Evolutionary conservation across 2,797 vertebrate genomes (phyloP).

Genomic region (Myripristis murdjan): DNA sequence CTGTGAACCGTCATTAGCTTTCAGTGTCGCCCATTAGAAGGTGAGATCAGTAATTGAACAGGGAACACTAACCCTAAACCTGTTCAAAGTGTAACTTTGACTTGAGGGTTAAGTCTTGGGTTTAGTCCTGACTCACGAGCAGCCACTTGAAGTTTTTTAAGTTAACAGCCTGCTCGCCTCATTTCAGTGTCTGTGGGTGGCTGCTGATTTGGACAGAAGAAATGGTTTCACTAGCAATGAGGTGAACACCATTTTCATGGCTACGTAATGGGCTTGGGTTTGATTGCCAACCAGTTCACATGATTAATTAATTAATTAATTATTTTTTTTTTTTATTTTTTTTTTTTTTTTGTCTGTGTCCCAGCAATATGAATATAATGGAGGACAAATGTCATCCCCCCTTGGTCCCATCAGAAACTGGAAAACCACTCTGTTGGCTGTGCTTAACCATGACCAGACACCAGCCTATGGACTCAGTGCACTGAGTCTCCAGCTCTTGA

Average conservation of each 20-base stretch:
- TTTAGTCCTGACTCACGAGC: constrained; percentile 8
- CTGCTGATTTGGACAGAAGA: background rate
- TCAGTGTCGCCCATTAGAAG: background rate
- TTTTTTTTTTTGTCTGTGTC: constrained; percentile 1
- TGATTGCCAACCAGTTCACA: background rate
- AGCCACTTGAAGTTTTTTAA: background rate
- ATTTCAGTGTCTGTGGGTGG: background rate
- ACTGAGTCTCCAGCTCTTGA: constrained; percentile 3
- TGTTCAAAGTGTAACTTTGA: background rate
- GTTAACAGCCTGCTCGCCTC: background rate
- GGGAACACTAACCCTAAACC: background rate
- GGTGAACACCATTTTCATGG: too few species aligned
- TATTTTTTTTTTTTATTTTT: too few species aligned
- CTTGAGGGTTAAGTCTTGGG: too few species aligned
- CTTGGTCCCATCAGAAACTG: constrained; percentile 3
- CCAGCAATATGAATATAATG: background rate
- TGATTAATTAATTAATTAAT: too few species aligned
- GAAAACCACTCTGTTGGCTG: background rate
- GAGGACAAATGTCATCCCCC: constrained; percentile 21
- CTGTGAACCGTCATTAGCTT: background rate
- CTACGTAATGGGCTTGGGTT: background rate
- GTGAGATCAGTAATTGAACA: background rate
- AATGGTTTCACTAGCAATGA: constrained; percentile 3
- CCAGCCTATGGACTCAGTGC: background rate
- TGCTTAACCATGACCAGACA: constrained; percentile 15